phyloP scores from a whole-genome alignment of 2,797 vertebrate genomes.

The Lycodopsis pacificus region DNA sequence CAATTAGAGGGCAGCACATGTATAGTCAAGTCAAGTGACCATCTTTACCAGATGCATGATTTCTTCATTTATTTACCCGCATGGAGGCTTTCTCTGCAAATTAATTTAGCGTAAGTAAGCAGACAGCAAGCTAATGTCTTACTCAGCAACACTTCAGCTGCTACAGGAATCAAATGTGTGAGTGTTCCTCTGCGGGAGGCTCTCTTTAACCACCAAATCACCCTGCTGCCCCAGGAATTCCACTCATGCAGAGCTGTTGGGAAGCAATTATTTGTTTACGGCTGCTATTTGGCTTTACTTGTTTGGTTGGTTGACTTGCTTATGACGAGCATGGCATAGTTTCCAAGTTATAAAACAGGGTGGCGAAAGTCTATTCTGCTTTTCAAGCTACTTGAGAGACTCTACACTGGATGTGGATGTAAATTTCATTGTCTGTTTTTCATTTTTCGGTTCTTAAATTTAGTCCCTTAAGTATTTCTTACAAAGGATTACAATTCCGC shows the following conservation, averaged over 20 bases:
- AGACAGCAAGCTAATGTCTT: background rate
- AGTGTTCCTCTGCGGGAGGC: conserved; percentile 16
- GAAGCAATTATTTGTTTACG: conserved; percentile 57
- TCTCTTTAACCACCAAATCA: conserved; percentile 31
- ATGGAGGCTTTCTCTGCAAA: background rate
- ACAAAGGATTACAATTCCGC: too few species aligned
- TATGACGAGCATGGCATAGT: conserved; percentile 51
- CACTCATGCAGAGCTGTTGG: conserved; percentile 38
- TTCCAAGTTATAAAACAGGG: conserved; percentile 56
- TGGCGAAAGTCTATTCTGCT: conserved; percentile 38
- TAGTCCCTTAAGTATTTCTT: too few species aligned
- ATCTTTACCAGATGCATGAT: background rate
- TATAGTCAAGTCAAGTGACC: conserved; percentile 1
- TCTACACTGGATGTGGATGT: too few species aligned
- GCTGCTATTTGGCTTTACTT: conserved; percentile 36
- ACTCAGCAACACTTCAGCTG: conserved; percentile 19
- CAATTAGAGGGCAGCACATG: background rate
- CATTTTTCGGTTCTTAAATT: too few species aligned
- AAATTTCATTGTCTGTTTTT: too few species aligned
- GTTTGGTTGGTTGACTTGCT: conserved; percentile 60
- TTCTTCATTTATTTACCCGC: background rate
- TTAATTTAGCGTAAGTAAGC: conserved; percentile 16
- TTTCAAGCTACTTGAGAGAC: conserved; percentile 10
- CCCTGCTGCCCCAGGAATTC: conserved; percentile 16
- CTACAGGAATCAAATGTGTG: conserved; percentile 31